These are phyloP conservation scores for Pristionchus exspectatus DNA, from an alignment of 2,888 invertebrate species.

Conservation along the genomic window DNA sequence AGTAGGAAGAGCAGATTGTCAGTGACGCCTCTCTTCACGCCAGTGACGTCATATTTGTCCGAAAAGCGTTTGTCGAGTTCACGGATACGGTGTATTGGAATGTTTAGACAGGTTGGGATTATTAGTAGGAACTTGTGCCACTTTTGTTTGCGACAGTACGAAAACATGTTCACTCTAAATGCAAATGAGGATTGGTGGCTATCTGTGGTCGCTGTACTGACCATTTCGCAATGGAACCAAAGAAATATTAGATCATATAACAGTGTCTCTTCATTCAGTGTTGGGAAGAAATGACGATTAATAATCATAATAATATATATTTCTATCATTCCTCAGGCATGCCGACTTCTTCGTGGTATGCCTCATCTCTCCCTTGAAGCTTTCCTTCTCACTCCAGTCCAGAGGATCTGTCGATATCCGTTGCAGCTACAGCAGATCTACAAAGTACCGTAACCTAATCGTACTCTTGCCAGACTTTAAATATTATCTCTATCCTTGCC, in stretches of 20 bases:
- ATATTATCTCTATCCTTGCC: no score
- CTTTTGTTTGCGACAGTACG: neutral
- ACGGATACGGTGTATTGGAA: no score
- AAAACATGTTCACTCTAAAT: neutral
- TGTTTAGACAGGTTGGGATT: no score
- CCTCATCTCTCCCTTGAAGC: conserved; percentile 90
- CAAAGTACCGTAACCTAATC: conserved; percentile 80
- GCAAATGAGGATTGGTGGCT: neutral
- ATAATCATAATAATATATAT: neutral
- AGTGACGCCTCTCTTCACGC: no score
- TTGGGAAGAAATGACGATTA: neutral
- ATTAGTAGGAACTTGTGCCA: no score
- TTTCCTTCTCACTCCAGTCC: conserved; percentile 90
- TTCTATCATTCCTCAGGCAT: conserved; percentile 82
- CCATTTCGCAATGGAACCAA: no score
- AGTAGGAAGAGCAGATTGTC: no score
- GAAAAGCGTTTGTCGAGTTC: no score
- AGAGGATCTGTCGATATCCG: conserved; percentile 92
- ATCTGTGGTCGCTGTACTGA: neutral
- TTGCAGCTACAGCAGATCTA: conserved; percentile 89
- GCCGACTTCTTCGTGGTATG: conserved; percentile 88
- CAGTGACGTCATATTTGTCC: no score
- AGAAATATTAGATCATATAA: no score
- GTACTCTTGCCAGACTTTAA: neutral
- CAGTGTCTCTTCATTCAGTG: no score